A percentile compares a stretch with the other conserved stretches of the same genome.
phyloP scores from a whole-genome alignment of 2,797 vertebrate genomes.

The Tapirus indicus region DNA sequence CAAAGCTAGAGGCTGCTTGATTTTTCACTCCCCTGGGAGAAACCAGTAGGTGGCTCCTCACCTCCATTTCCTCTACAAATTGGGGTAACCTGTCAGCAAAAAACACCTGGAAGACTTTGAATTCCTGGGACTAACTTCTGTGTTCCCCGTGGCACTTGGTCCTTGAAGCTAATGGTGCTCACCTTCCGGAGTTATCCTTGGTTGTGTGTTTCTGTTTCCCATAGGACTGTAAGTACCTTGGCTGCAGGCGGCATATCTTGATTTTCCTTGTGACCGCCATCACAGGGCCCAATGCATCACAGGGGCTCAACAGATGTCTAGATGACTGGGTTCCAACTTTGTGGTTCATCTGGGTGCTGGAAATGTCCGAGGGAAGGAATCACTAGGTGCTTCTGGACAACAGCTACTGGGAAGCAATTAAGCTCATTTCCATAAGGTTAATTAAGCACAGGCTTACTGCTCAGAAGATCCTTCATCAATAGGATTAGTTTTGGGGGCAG shows the following conservation, averaged over 20 bases:
- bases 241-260: not conserved
- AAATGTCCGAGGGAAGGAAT: not conserved
- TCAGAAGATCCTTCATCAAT: conserved; percentile 53
- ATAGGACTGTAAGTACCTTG: not conserved
- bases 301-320: not conserved
- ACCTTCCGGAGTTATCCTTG: not conserved
- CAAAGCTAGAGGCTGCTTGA: not conserved
- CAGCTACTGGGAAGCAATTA: conserved; percentile 44
- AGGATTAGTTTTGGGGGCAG: conserved; percentile 7
- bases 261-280: not conserved
- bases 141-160: not conserved
- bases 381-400: conserved; percentile 33
- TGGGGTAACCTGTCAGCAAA: not conserved
- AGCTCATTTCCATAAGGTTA: conserved; percentile 65
- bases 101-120: not conserved
- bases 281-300: not conserved
- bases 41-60: not conserved
- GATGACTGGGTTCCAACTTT: not conserved
- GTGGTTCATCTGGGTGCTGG: not conserved
- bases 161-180: not conserved
- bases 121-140: not conserved
- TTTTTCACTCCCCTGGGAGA: not conserved
- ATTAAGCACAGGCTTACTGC: conserved; percentile 63
- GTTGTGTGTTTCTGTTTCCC: not conserved
- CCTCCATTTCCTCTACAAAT: not conserved